phyloP scores from a whole-genome alignment of 2,888 invertebrate genomes.

The Ormyrus pomaceus region DNA sequence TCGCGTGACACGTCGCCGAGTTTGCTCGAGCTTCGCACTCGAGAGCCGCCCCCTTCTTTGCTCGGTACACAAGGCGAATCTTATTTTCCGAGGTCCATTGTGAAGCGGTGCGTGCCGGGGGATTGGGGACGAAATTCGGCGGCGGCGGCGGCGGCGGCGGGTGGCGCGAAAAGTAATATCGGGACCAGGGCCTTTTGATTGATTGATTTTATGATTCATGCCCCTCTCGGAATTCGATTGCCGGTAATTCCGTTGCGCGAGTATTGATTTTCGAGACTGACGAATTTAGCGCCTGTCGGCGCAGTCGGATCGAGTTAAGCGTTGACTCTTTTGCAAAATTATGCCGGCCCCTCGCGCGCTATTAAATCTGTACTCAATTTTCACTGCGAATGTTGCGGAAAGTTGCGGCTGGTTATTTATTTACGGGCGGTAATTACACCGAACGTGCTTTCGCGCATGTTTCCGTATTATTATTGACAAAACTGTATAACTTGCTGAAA shows the following conservation, averaged over 20 bases:
- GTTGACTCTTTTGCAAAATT: too few relatives aligned
- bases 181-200: slow-evolving; percentile 27
- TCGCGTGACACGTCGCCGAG: slow-evolving; percentile 73
- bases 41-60: background rate
- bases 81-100: slow-evolving; percentile 12
- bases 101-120: background rate
- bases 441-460: too few relatives aligned
- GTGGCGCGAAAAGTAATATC: slow-evolving; percentile 35
- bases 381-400: too few relatives aligned
- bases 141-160: too few relatives aligned
- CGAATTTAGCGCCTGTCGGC: slow-evolving; percentile 30
- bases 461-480: too few relatives aligned
- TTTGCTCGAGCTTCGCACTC: slow-evolving; percentile 18
- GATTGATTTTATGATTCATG: slow-evolving; percentile 56
- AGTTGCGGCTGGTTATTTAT: too few relatives aligned
- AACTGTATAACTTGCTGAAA: too few relatives aligned
- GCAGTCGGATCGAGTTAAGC: too few relatives aligned
- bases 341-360: too few relatives aligned
- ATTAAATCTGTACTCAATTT: too few relatives aligned
- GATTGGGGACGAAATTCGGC: background rate
- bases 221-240: slow-evolving; percentile 21
- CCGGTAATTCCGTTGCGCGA: slow-evolving; percentile 35
- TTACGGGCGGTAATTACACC: too few relatives aligned
- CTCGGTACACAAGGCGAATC: background rate
- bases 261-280: slow-evolving; percentile 28